Conservation (phyloP, 2,113 vertebrate species). For the Gila orcuttii region DNA sequence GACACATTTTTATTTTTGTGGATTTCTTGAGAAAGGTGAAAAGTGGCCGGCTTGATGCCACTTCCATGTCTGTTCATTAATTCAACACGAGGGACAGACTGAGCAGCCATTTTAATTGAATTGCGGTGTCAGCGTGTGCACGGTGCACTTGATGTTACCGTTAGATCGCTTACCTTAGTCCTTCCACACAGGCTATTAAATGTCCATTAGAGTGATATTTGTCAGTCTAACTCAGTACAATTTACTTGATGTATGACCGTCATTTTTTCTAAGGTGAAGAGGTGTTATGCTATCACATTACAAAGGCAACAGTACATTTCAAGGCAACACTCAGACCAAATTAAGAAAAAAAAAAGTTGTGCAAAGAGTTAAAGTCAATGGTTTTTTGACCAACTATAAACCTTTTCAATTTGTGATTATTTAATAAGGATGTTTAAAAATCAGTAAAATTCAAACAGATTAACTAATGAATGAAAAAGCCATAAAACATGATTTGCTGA, state of each 20-base stretch:
- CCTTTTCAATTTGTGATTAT: not conserved
- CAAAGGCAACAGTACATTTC: constrained; percentile 19
- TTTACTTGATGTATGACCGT: constrained; percentile 59
- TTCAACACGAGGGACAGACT: constrained; percentile 14
- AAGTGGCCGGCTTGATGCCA: constrained; percentile 30
- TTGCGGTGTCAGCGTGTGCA: constrained; percentile 9
- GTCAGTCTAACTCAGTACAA: constrained; percentile 48
- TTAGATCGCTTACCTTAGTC: constrained; percentile 46
- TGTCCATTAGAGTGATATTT: constrained; percentile 59
- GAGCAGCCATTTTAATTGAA: constrained; percentile 48
- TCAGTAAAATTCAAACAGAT: not conserved
- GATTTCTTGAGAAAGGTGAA: constrained; percentile 63
- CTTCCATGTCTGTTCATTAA: constrained; percentile 36
- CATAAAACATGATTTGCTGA: no score
- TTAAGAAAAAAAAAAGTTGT: not conserved
- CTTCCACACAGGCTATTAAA: constrained; percentile 53
- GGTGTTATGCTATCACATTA: constrained; percentile 30
- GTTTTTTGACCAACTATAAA: not conserved
- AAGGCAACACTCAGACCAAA: constrained; percentile 4
- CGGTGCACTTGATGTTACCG: constrained; percentile 37
- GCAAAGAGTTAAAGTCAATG: not conserved
- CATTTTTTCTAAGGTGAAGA: constrained; percentile 50
- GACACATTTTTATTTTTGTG: constrained; percentile 67
- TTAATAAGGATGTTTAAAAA: not conserved
- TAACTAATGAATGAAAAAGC: not conserved